Evolutionary conservation across 1,140 invertebrate species (phyloP).

Genomic region (Caenorhabditis brenneri): DNA sequence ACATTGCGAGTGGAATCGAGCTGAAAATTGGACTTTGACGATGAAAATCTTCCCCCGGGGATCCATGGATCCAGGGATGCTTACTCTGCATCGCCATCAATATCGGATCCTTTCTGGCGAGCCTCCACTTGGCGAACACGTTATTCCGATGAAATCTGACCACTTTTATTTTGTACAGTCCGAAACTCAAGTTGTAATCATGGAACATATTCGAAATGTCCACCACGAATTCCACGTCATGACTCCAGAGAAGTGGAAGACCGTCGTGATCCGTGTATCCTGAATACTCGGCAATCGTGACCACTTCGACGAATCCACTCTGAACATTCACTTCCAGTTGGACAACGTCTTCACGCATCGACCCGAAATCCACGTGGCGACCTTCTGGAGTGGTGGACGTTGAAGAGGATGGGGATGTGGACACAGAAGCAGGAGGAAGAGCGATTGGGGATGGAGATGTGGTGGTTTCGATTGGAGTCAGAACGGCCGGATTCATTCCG

Average conservation of each 20-base stretch:
- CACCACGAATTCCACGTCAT: slow-evolving; percentile 32
- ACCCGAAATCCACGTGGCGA: neutral
- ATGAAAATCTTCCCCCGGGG: too few species aligned
- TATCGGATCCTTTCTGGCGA: slow-evolving; percentile 22
- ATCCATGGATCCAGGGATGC: neutral
- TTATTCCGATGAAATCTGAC: slow-evolving; percentile 8
- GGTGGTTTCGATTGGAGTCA: neutral
- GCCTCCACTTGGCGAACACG: slow-evolving; percentile 1
- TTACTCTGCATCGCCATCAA: slow-evolving; percentile 9
- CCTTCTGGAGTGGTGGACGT: neutral
- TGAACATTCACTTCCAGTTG: slow-evolving; percentile 8
- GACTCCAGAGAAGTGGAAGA: neutral
- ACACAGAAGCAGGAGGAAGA: neutral
- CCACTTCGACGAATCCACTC: slow-evolving; percentile 28
- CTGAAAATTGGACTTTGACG: neutral
- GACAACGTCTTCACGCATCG: neutral
- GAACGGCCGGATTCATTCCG: neutral
- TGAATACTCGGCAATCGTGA: slow-evolving; percentile 24
- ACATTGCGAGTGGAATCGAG: slow-evolving; percentile 25
- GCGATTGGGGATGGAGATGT: neutral
- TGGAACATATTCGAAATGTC: neutral
- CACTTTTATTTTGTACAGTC: slow-evolving; percentile 1
- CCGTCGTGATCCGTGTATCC: slow-evolving; percentile 29
- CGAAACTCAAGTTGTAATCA: neutral
- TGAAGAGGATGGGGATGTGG: too few species aligned